Evolutionary conservation across 2,113 vertebrate species (phyloP).

Genomic region (Pleuronectes platessa): DNA sequence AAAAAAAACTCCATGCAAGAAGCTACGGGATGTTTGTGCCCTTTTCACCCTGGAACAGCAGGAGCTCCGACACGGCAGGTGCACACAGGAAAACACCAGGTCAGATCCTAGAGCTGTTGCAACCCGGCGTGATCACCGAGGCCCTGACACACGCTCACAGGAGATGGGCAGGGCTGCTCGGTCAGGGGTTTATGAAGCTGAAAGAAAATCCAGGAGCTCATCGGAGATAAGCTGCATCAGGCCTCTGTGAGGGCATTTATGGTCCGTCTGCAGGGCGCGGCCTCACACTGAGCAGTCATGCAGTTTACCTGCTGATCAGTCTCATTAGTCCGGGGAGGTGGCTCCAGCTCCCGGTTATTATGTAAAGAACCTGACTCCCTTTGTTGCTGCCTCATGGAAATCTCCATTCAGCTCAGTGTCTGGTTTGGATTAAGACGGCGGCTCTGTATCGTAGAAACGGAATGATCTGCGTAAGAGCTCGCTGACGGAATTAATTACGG

Average conservation of each 20-base stretch:
- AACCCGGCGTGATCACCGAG: background rate
- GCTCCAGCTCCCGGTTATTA: conserved; percentile 17
- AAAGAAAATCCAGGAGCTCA: conserved; percentile 27
- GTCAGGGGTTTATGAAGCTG: conserved; percentile 10
- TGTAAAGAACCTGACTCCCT: conserved; percentile 42
- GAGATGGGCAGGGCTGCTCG: conserved; percentile 11
- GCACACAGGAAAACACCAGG: background rate
- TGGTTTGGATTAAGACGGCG: conserved; percentile 47
- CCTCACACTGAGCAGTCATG: conserved; percentile 7
- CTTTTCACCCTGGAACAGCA: conserved; percentile 28
- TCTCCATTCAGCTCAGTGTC: conserved; percentile 46
- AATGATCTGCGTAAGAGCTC: background rate
- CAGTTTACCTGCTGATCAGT: conserved; percentile 34
- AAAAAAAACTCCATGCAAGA: background rate
- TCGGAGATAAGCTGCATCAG: conserved; percentile 27
- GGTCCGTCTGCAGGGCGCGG: conserved; percentile 37
- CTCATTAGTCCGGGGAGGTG: conserved; percentile 24
- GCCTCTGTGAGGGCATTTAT: background rate
- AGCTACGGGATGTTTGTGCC: conserved; percentile 10
- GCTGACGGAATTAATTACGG: conserved; percentile 1
- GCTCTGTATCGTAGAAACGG: background rate
- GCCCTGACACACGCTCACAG: background rate
- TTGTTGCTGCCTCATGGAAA: conserved; percentile 54
- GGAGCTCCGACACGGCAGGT: conserved; percentile 22
- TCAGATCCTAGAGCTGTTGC: background rate